phyloP scores from a whole-genome alignment of 2,113 vertebrate genomes.

The Tricholaema leucomelas region DNA sequence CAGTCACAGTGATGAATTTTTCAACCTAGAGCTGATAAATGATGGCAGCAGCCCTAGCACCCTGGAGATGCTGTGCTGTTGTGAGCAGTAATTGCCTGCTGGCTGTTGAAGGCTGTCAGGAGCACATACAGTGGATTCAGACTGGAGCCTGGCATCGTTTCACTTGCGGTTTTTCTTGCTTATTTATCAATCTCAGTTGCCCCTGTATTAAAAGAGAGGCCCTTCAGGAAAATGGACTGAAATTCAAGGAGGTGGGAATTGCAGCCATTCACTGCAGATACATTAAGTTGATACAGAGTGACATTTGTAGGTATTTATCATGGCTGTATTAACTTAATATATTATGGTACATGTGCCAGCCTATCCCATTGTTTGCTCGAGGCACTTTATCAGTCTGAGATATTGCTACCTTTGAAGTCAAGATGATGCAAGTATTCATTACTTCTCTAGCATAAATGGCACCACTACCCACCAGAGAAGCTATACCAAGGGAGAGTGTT shows the following conservation, averaged over 20 bases:
- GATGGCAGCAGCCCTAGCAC: background rate
- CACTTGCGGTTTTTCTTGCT: background rate
- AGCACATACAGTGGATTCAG: background rate
- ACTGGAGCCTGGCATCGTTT: background rate
- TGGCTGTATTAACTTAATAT: background rate
- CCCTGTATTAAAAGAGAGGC: background rate
- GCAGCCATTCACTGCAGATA: background rate
- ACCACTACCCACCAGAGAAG: background rate
- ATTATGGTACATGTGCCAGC: background rate
- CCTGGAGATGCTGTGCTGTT: background rate
- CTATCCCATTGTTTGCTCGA: background rate
- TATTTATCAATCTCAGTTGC: background rate
- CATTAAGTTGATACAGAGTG: background rate
- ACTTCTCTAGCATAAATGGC: background rate
- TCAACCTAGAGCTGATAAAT: background rate
- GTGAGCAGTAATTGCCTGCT: background rate
- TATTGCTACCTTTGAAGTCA: background rate
- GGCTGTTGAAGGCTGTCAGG: background rate
- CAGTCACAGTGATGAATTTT: background rate
- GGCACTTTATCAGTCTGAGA: background rate
- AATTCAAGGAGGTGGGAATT: background rate
- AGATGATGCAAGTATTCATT: background rate
- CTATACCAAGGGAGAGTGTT: background rate
- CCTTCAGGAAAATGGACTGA: background rate
- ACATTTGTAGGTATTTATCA: background rate